Evolutionary conservation across 2,113 vertebrate species (phyloP), one percentile per base, ranked within the genome.

Genomic region (pig (Sus scrofa)): DNA sequence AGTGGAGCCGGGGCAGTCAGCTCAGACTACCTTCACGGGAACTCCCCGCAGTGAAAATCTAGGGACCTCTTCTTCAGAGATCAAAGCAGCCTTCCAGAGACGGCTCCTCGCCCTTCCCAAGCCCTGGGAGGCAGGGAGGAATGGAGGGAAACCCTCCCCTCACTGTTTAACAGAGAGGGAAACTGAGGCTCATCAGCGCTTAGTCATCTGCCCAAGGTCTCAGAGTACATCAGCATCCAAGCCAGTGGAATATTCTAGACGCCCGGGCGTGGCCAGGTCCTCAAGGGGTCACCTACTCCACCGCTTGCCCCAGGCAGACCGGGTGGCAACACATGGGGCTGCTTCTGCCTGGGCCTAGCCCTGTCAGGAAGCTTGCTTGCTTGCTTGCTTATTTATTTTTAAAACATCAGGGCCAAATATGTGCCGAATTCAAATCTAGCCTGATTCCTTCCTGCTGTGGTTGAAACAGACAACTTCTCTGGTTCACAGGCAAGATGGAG

Each of bases 111-210:
- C 15, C 34, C 32, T 96, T 86, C 11, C 70, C 65, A 92, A 94
- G 62, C 27, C 44, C 83, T 6, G 15, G 87, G 56, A 90, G 37
- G 65, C 81, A 95, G 77, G 83, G 74, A 97, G 75, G 56, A 92
- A 70, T 63, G 67, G 54, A 70, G 96, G 44, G 62, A 84, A 81
- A 90, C 26, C 77, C 68, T 95, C 65, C 81, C 89, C 84, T 92
- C 77, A 63, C 39, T 58, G 19, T 87, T 95, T 85, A 96, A 91
- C 78, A 96, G 73, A 95, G 93, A 97, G 96, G 97, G 96, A 97
- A 97, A 98, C 95, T 96, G 97, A 97, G 95, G 96, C 84, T 98
- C 50, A 92, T 94, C 85, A 93, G 89, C 39, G 63, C 89, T 97
- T 91, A 97, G 89, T 97, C 78, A 97, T 78, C 86, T 95, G 63